Base-by-base conservation (phyloP, 2,113 vertebrate species). In the Ivindomyrus marchei region DNA sequence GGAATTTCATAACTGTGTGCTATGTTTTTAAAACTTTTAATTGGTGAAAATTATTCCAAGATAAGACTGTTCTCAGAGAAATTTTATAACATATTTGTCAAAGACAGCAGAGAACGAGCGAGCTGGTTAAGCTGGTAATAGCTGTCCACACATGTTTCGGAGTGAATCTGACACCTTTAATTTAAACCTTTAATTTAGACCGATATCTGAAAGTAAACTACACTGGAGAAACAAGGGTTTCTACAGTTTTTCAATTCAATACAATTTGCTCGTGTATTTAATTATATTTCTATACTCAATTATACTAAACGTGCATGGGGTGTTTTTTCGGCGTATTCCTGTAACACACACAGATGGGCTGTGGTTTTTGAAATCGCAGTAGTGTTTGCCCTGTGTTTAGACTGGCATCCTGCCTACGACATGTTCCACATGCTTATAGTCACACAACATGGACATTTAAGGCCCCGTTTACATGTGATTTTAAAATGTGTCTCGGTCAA, bases 171-270 rank as follows among this genome's bases (percentile, higher is more conserved):
- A 91, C 92, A 92, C 88, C 87, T 45, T 91, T 90, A 91, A 92
- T 92, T 92, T 90, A 88, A 85, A 89, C 88, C 91, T 89, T 90
- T 80, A 91, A 92, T 91, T 89, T n/a, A 91, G 91, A 88, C 90
- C 91, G 86, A 91, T 39, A 8, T 52, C 66, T 46, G 45, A 31
- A 87, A 52, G 85, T 31, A 17, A 87, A 52, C 3, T 1, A 6
- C 89, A 66, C 90, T 91, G 90, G 91, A 89, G 70, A 90, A 50
- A 74, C 80, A 83, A 24, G 27, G 66, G 74, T 89, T 91, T 90
- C 80, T 52, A 2, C 80, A 83, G 13, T 52, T 31, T 80, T 6
- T 36, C 31, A 87, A 24, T 52, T 21, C 3, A 83, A 21, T 10
- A 83, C 47, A 52, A 31, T 80, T 21, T 80, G 45, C 70, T 10